These are phyloP conservation scores for Ctenosaura bakeri DNA, from an alignment of 2,797 vertebrate genomes.

Conservation along the genomic window DNA sequence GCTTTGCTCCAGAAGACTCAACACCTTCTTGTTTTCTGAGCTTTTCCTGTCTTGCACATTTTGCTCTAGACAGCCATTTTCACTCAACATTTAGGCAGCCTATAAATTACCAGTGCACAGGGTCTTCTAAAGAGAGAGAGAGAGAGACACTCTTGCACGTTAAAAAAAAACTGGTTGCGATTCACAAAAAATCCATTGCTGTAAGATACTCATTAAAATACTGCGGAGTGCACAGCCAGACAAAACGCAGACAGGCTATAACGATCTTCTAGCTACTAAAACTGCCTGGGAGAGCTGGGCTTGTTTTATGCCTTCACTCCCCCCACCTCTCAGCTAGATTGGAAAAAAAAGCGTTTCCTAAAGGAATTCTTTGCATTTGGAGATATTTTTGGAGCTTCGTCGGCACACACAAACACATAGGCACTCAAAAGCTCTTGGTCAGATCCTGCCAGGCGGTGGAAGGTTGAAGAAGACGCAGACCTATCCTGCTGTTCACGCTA, in stretches of 20 bases:
- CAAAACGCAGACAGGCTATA: constrained; percentile 51
- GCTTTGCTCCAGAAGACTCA: constrained; percentile 63
- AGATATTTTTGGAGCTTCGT: constrained; percentile 54
- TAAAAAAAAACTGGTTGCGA: constrained; percentile 46
- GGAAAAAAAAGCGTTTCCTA: constrained; percentile 64
- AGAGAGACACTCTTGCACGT: background rate
- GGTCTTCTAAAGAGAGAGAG: constrained; percentile 47
- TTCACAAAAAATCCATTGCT: constrained; percentile 71
- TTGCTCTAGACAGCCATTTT: constrained; percentile 79
- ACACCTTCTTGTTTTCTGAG: constrained; percentile 62
- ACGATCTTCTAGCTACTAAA: constrained; percentile 61
- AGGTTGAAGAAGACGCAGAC: constrained; percentile 39
- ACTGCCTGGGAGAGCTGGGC: constrained; percentile 61
- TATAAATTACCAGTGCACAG: constrained; percentile 59
- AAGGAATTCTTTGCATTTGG: background rate
- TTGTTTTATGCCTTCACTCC: constrained; percentile 62
- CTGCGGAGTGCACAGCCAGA: constrained; percentile 53
- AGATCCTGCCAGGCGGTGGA: background rate
- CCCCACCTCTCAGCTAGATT: constrained; percentile 43
- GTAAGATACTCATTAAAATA: constrained; percentile 56
- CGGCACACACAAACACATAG: constrained; percentile 41
- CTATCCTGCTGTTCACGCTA: constrained; percentile 63
- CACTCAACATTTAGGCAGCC: constrained; percentile 62
- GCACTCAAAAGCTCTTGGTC: constrained; percentile 17
- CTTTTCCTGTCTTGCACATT: constrained; percentile 68